These are phyloP conservation scores for Timema cristinae DNA, from an alignment of 2,888 invertebrate genomes.

Conservation along the genomic window DNA sequence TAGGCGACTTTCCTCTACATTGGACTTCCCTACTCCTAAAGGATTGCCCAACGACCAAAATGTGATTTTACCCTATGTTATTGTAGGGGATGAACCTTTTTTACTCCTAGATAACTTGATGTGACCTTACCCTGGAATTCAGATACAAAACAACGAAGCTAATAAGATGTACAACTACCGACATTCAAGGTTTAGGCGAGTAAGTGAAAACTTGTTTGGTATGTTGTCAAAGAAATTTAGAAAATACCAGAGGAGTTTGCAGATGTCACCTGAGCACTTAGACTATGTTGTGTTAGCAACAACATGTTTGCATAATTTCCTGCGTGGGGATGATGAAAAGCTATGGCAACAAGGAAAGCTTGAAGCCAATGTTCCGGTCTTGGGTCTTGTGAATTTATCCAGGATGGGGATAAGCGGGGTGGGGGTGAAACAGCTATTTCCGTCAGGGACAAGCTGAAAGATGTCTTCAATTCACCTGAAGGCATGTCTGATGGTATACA, in stretches of 20 bases:
- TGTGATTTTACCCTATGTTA: background rate
- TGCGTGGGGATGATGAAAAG: background rate
- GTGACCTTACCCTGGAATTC: background rate
- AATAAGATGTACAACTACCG: slow-evolving; percentile 4
- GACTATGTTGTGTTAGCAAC: background rate
- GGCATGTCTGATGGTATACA: background rate
- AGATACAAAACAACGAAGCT: background rate
- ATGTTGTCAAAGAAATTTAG: background rate
- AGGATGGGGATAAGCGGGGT: background rate
- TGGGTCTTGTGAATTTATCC: background rate
- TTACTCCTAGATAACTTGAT: background rate
- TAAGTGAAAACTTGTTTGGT: background rate
- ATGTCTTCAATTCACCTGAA: background rate
- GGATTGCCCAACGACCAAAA: background rate
- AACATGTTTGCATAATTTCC: slow-evolving; percentile 10
- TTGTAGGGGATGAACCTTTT: background rate
- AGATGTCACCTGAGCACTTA: background rate
- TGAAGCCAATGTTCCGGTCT: background rate
- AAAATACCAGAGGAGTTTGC: background rate
- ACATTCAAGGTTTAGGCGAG: background rate
- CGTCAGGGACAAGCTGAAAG: background rate
- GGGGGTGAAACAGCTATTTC: background rate
- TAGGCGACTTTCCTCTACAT: too few relatives aligned
- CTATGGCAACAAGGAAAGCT: background rate
- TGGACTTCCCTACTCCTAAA: background rate